Evolutionary conservation across 1,140 invertebrate genomes (phyloP).

Genomic region (Catajapyx aquilonaris): DNA sequence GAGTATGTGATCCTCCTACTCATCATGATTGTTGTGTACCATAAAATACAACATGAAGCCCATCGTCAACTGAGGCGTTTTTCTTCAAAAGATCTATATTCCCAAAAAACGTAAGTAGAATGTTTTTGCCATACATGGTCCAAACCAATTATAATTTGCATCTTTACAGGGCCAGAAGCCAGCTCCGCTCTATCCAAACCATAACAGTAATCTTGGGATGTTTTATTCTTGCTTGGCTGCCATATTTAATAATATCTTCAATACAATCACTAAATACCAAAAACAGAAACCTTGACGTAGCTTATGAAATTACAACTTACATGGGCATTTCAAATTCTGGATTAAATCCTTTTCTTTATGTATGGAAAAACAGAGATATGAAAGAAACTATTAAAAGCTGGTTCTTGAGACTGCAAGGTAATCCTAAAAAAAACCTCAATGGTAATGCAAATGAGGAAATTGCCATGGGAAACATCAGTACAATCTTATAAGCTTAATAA

Average conservation of each 20-base stretch:
- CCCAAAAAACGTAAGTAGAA: background rate
- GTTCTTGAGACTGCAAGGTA: too few species aligned
- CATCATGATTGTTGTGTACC: conserved; percentile 45
- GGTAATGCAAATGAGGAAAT: too few species aligned
- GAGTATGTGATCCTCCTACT: conserved; percentile 44
- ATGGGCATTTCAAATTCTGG: conserved; percentile 50
- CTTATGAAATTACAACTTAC: conserved; percentile 43
- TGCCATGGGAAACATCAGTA: too few species aligned
- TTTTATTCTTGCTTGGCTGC: conserved; percentile 52
- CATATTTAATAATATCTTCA: conserved; percentile 27
- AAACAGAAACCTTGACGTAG: conserved; percentile 18
- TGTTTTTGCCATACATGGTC: too few species aligned
- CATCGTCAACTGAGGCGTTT: conserved; percentile 28
- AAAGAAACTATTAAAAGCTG: too few species aligned
- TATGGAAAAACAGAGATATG: conserved; percentile 55
- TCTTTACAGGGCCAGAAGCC: background rate
- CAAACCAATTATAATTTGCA: too few species aligned
- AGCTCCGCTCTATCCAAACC: background rate
- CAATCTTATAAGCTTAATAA: too few species aligned
- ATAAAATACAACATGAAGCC: conserved; percentile 48
- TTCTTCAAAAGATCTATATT: too few species aligned
- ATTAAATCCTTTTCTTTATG: conserved; percentile 56
- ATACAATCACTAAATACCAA: background rate
- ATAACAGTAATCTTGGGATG: conserved; percentile 43
- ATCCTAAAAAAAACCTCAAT: too few species aligned